A percentile compares a stretch with the other conserved stretches of the same genome.
Conservation (phyloP, 2,888 invertebrate genomes). For the Xanthostigma xanthostigma region DNA sequence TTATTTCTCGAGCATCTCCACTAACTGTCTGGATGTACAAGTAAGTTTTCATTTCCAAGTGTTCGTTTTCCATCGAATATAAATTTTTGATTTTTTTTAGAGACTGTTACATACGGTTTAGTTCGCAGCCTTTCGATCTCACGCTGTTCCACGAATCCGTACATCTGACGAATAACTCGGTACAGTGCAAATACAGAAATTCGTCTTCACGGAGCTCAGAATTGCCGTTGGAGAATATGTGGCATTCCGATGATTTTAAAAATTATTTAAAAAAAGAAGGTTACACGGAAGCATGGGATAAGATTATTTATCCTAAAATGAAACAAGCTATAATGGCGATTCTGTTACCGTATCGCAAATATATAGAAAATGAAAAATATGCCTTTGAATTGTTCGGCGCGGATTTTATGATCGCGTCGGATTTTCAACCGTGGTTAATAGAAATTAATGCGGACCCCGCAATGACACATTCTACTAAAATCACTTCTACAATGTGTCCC, state of each 20-base stretch:
- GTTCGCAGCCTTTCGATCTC: constrained; percentile 66
- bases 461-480: background rate
- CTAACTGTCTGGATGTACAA: constrained; percentile 77
- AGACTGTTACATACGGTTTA: constrained; percentile 75
- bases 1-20: constrained; percentile 73
- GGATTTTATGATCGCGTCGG: background rate
- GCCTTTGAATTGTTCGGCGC: background rate
- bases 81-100: constrained; percentile 26
- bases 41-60: constrained; percentile 26
- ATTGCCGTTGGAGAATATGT: constrained; percentile 34
- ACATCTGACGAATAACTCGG: constrained; percentile 75
- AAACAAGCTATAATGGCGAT: background rate
- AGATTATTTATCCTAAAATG: background rate
- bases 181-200: constrained; percentile 66
- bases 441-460: background rate
- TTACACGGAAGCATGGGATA: background rate
- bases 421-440: background rate
- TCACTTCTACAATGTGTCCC: background rate
- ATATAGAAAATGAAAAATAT: background rate
- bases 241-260: background rate
- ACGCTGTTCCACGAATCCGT: constrained; percentile 72
- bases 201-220: constrained; percentile 46
- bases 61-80: background rate
- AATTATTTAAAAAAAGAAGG: background rate
- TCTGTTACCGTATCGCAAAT: background rate